Conservation (phyloP, 2,113 vertebrate genomes). For the Aegypius monachus region DNA sequence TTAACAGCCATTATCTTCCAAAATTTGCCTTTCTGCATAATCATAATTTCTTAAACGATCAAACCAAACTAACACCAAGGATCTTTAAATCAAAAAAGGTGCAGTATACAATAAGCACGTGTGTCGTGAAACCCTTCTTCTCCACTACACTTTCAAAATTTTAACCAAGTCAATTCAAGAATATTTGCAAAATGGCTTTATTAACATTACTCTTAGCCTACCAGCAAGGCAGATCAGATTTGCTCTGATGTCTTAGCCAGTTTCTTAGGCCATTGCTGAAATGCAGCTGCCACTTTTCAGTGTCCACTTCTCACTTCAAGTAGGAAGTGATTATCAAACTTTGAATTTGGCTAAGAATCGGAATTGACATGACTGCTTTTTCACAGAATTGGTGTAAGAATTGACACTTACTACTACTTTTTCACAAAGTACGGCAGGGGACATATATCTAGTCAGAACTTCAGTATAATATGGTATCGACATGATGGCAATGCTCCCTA, state of each 20-base stretch:
- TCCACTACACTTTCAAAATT: neutral
- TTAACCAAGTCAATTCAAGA: neutral
- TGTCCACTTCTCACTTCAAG: neutral
- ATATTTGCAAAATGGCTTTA: neutral
- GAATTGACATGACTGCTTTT: neutral
- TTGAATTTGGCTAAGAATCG: neutral
- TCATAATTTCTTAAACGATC: neutral
- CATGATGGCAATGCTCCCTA: neutral
- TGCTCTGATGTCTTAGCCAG: neutral
- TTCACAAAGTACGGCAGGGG: neutral
- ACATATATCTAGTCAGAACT: neutral
- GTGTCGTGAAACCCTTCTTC: neutral
- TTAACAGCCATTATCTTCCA: neutral
- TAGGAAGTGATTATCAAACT: neutral
- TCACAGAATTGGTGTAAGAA: neutral
- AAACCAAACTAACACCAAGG: neutral
- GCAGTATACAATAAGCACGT: fast-evolving
- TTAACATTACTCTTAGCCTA: neutral
- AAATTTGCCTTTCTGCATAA: neutral
- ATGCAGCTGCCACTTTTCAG: neutral
- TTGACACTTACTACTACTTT: neutral
- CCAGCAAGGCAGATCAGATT: neutral
- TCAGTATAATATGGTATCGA: neutral
- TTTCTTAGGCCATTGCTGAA: neutral
- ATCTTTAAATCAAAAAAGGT: neutral